Evolutionary conservation across 2,888 invertebrate genomes (phyloP), one percentile per base, ranked within the genome.

Genomic region (Polylopha cassiicola): DNA sequence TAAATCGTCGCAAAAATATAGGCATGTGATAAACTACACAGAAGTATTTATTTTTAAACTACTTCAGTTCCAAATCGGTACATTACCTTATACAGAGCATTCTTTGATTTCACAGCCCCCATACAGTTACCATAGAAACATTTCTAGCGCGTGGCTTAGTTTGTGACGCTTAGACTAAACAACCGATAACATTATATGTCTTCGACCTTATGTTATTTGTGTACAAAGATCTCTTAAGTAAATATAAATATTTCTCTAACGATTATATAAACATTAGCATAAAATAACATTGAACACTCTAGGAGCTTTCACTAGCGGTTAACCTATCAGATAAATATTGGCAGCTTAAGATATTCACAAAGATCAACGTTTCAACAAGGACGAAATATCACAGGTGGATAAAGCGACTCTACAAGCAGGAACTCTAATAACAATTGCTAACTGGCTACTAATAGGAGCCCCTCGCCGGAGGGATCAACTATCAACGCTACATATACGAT

Each of bases 351-450:
- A 63, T 55, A 64, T 67, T 50, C 50, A 63, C 65, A 59, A 61
- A 70, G 54, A 50, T 67, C 50, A 72, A 75, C 62, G 65, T 60
- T 69, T 69, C 50, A 62, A 50, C 51, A 59, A 70, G 68, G 69
- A 66, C 61, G 64, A 71, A 71, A 63, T 85, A 85, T 84, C 84
- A 84, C 84, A 85, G 81, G 78, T 74, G 65, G 67, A 72, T 72
- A 55, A 80, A 82, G 80, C 81, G 68, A 76, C n/a, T 73, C 58
- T 68, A 78, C 75, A 80, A 75, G 76, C 84, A 82, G 81, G 82
- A 82, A 77, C 77, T 77, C 76, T 80, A 81, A 58, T 62, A 67
- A 66, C 58, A 60, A 59, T 60, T 55, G 48, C 55, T 61, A 65
- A 58, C 58, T 48, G 52, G 51, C n/a, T n/a, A n/a, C n/a, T n/a